Evolutionary conservation across 2,113 vertebrate species (phyloP).

Genomic region (Ageneiosus marmoratus): DNA sequence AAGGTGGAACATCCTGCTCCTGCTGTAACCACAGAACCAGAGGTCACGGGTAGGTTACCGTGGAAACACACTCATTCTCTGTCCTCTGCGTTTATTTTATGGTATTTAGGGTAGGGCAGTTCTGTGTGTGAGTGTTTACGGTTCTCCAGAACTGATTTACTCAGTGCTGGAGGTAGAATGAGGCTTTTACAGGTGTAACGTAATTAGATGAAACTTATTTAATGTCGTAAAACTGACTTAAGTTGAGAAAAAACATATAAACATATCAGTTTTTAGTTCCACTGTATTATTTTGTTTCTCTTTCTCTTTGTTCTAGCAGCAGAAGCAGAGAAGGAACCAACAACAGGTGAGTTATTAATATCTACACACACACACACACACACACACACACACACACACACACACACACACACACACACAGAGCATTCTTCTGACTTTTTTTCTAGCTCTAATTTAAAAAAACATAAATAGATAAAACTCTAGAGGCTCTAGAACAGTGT

Average conservation of each 20-base stretch:
- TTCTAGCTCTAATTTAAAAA: neutral
- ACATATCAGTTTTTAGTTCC: neutral
- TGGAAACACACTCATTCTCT: neutral
- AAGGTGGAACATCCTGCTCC: neutral
- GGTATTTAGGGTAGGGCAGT: too few relatives aligned
- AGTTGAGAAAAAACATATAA: neutral
- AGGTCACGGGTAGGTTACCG: conserved; percentile 52
- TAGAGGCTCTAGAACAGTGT: too few relatives aligned
- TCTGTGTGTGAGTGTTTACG: neutral
- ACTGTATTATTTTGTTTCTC: neutral
- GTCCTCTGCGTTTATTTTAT: too few relatives aligned
- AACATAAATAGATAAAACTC: too few relatives aligned
- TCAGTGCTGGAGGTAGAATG: too few relatives aligned
- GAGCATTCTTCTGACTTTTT: neutral
- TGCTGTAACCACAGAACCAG: neutral
- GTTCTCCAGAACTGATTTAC: too few relatives aligned
- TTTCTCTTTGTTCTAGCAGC: neutral
- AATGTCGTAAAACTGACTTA: too few relatives aligned
- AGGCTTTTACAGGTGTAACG: too few relatives aligned
- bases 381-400: conserved; percentile 1
- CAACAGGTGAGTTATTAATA: conserved; percentile 47
- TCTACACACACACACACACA: neutral
- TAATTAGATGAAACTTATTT: too few relatives aligned
- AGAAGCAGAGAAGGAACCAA: conserved; percentile 21
- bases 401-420: neutral